A percentile compares a stretch with the other conserved stretches of the same genome.
These are phyloP conservation scores for Agrilus cyanescens DNA, from an alignment of 2,888 invertebrate genomes.

Conservation along the genomic window DNA sequence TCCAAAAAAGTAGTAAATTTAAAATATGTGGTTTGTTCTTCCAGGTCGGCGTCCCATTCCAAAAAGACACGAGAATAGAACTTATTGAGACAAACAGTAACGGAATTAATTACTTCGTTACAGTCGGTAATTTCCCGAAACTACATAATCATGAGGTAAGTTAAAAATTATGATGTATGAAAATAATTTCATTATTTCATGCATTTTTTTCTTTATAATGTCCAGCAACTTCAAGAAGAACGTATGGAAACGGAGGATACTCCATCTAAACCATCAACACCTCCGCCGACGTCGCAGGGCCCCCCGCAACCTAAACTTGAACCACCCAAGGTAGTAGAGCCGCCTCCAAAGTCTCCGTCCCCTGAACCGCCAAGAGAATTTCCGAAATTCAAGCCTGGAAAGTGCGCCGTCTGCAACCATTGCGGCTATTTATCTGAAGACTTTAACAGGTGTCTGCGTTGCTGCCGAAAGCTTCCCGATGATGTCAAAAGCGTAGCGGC, in stretches of 20 bases:
- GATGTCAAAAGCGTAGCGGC: conserved; percentile 48
- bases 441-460: conserved; percentile 66
- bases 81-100: conserved; percentile 61
- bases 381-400: conserved; percentile 56
- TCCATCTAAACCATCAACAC: conserved; percentile 1
- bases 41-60: conserved; percentile 57
- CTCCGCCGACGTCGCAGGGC: neutral
- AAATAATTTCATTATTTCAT: neutral
- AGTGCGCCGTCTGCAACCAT: conserved; percentile 63
- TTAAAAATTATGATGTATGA: conserved; percentile 11
- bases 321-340: neutral
- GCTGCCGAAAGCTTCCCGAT: conserved; percentile 58
- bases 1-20: conserved; percentile 2
- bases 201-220: neutral
- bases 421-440: conserved; percentile 73
- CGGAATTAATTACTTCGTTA: conserved; percentile 70
- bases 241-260: conserved; percentile 2
- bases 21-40: conserved; percentile 22
- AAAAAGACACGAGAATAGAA: conserved; percentile 58
- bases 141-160: conserved; percentile 15
- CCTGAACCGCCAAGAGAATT: conserved; percentile 42
- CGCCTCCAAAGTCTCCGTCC: conserved; percentile 33
- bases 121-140: conserved; percentile 40
- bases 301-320: neutral
- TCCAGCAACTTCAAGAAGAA: conserved; percentile 1